Evolutionary conservation across 2,113 vertebrate genomes (phyloP).

Genomic region (Caloenas nicobarica): DNA sequence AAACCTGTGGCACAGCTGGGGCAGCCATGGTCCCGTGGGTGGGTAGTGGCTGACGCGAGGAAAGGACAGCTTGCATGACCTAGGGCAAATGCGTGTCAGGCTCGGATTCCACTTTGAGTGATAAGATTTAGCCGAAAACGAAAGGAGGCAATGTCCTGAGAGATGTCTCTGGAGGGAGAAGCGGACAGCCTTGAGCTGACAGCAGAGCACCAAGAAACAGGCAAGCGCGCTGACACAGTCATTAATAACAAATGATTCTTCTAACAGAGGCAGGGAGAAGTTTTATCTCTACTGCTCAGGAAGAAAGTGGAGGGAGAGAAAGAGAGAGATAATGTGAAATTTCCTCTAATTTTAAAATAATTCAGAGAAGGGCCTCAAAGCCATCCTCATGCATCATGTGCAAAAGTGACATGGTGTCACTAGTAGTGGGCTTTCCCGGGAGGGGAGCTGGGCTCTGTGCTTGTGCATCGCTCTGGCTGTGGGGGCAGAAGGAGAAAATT

Average conservation of each 20-base stretch:
- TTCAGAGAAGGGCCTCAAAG: not conserved
- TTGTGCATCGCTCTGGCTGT: not conserved
- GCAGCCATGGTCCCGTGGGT: not conserved
- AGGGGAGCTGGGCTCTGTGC: fast-evolving
- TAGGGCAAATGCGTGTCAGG: not conserved
- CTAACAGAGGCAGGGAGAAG: not conserved
- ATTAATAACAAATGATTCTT: not conserved
- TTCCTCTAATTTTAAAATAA: not conserved
- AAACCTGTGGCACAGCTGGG: not conserved
- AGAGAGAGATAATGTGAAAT: not conserved
- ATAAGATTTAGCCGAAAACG: not conserved
- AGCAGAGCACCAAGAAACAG: not conserved
- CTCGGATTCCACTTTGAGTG: not conserved
- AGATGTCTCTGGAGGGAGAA: not conserved
- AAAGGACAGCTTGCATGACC: not conserved
- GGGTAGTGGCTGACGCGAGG: not conserved
- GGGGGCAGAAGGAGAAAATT: not conserved
- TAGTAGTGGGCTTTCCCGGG: not conserved
- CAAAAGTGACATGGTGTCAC: not conserved
- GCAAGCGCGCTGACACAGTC: not conserved
- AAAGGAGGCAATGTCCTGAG: not conserved
- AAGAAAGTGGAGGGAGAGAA: not conserved
- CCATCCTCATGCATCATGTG: fast-evolving
- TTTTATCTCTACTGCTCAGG: not conserved
- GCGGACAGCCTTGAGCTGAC: not conserved